Evolutionary conservation across 2,113 vertebrate species (phyloP).

Genomic region (Chinchilla lanigera): DNA sequence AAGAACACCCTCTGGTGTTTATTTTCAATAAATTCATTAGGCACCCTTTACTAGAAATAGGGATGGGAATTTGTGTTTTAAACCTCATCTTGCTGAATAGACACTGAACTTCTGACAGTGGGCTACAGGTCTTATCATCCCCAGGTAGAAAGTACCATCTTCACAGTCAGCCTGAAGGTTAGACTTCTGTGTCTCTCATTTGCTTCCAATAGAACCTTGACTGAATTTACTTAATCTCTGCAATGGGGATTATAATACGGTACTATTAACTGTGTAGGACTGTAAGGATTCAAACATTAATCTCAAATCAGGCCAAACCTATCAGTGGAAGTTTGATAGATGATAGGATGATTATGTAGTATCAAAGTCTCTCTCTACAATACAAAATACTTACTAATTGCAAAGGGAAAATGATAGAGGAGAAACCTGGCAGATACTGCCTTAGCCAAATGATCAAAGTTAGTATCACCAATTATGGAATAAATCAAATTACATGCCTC

Average conservation of each 20-base stretch:
- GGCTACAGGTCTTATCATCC: background rate
- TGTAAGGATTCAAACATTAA: background rate
- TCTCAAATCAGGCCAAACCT: constrained; percentile 16
- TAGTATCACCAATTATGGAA: background rate
- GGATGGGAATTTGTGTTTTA: constrained; percentile 48
- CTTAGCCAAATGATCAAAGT: background rate
- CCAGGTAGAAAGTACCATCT: background rate
- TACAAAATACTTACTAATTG: constrained; percentile 22
- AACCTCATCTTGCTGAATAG: constrained; percentile 39
- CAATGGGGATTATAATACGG: background rate
- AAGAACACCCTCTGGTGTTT: constrained; percentile 65
- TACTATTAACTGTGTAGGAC: background rate
- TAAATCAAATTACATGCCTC: background rate
- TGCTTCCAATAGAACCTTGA: background rate
- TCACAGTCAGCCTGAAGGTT: background rate
- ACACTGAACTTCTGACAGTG: background rate
- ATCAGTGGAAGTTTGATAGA: constrained; percentile 27
- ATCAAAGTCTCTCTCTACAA: background rate
- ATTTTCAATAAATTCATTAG: constrained; percentile 56
- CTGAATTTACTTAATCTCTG: constrained; percentile 25
- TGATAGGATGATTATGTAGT: background rate
- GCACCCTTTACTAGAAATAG: background rate
- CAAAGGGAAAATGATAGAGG: background rate
- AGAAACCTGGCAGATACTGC: background rate
- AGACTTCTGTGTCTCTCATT: background rate